Conservation (phyloP, 2,113 vertebrate genomes). For the Synodontis membranacea region DNA sequence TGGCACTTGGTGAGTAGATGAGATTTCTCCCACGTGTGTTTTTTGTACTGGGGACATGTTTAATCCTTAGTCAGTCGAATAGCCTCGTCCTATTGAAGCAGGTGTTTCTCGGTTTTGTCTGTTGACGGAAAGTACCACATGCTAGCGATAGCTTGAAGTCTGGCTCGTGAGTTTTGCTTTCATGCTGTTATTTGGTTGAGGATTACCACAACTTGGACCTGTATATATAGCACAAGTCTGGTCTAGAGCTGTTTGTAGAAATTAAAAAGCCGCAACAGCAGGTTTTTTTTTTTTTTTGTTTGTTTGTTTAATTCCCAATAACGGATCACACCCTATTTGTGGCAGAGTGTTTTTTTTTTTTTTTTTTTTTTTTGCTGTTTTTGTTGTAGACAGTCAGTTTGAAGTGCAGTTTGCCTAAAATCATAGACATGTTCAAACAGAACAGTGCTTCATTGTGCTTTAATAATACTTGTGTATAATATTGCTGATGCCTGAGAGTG, state of each 20-base stretch:
- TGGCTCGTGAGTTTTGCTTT: neutral
- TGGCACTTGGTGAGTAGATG: neutral
- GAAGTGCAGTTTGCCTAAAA: neutral
- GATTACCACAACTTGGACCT: neutral
- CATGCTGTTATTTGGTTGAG: slow-evolving; percentile 1
- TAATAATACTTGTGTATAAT: neutral
- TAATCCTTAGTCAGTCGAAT: neutral
- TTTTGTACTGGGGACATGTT: neutral
- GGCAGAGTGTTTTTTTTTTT: neutral
- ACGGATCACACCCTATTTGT: neutral
- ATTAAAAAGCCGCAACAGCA: neutral
- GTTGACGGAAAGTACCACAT: neutral
- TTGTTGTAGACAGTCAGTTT: neutral
- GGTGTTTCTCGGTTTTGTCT: neutral
- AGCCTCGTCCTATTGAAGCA: neutral
- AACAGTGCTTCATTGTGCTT: neutral
- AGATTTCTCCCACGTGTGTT: neutral
- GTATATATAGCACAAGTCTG: slow-evolving; percentile 5
- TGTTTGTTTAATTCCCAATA: neutral
- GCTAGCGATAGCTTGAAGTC: neutral
- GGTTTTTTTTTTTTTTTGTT: neutral
- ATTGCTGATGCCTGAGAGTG: neutral
- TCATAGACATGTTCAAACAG: neutral
- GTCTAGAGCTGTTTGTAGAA: neutral
- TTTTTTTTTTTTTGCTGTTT: neutral